Percentiles rank a stretch among this genome's conserved stretches.
Evolutionary conservation across 2,797 vertebrate species (phyloP).

Genomic region (Uromys caudimaculatus): DNA sequence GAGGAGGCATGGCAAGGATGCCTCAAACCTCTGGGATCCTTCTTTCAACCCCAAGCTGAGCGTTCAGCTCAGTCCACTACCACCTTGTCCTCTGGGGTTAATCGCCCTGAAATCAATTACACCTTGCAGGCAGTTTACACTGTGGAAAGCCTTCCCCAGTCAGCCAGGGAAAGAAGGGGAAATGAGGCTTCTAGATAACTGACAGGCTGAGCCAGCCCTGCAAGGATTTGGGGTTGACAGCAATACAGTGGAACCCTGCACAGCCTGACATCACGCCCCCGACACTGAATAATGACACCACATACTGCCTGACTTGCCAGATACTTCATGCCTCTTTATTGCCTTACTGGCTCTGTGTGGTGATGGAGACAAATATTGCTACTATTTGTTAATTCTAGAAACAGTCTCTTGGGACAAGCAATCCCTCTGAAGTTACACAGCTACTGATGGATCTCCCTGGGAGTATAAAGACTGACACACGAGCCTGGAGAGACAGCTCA

Average conservation of each 20-base stretch:
- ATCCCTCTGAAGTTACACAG: background rate
- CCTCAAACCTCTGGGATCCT: background rate
- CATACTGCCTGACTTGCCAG: accelerated
- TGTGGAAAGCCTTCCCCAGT: background rate
- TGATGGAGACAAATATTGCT: background rate
- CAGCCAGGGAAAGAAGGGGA: background rate
- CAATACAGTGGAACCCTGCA: background rate
- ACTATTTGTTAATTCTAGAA: slow-evolving; percentile 6
- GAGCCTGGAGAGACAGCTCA: background rate
- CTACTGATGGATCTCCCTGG: background rate
- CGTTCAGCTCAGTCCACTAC: background rate
- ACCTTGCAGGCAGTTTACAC: background rate
- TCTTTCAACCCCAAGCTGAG: background rate
- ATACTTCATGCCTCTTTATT: background rate
- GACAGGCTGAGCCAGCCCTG: background rate
- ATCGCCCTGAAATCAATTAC: background rate
- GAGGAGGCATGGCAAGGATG: background rate
- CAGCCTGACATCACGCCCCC: no score
- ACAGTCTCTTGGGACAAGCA: background rate
- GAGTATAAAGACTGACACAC: background rate
- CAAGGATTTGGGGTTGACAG: background rate
- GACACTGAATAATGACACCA: background rate
- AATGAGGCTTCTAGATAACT: background rate
- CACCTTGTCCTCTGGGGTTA: background rate
- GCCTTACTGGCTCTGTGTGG: background rate